Percentiles rank a stretch among this genome's conserved stretches.
These are phyloP conservation scores for Brachionus angularis DNA, from an alignment of 1,140 invertebrate genomes.

Conservation along the genomic window DNA sequence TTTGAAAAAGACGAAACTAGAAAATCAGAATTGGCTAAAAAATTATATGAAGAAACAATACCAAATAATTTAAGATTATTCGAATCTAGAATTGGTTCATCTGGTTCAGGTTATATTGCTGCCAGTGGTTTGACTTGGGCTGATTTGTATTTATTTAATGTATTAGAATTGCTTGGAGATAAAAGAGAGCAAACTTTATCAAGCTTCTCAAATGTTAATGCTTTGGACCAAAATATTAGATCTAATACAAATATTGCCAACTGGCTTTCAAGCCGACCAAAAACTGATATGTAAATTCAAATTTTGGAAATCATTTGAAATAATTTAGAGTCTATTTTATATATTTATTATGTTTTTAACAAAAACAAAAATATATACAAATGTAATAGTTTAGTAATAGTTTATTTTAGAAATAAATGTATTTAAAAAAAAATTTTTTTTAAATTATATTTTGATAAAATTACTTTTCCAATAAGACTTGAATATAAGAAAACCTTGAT, in stretches of 20 bases:
- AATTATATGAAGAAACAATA: background rate
- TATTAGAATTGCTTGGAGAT: background rate
- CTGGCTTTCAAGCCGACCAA: background rate
- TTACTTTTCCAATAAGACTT: no score
- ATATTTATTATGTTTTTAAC: no score
- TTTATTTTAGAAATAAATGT: no score
- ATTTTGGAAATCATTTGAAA: no score
- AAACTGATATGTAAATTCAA: background rate
- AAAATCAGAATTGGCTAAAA: background rate
- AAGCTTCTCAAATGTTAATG: constrained; percentile 3
- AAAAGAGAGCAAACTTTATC: background rate
- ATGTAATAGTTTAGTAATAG: no score
- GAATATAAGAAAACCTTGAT: no score
- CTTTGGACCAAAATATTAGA: background rate
- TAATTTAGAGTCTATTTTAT: no score
- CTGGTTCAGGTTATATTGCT: background rate
- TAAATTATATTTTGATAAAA: no score
- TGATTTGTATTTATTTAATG: constrained; percentile 16
- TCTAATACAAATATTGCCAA: background rate
- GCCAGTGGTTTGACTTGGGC: constrained; percentile 21
- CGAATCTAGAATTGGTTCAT: background rate
- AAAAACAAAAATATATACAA: no score
- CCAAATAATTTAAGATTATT: background rate
- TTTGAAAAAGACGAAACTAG: constrained; percentile 23
- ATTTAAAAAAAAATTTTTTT: no score